Conservation (phyloP, 1,140 invertebrate genomes). For the Magallana ariakensis region DNA sequence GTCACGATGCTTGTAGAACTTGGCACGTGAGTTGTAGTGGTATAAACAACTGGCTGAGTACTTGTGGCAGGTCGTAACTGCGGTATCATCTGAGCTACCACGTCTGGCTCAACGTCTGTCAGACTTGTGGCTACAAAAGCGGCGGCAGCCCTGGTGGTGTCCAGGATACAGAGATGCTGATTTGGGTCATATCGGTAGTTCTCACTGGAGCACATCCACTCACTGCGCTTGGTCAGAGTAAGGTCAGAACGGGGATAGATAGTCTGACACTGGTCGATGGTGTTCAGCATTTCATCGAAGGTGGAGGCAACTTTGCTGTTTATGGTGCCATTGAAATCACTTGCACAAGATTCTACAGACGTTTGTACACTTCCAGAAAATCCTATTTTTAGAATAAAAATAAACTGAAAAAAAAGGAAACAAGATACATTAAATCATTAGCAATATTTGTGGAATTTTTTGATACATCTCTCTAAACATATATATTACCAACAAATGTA, state of each 20-base stretch:
- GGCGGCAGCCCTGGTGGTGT: background rate
- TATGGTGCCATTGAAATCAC: background rate
- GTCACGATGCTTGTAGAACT: background rate
- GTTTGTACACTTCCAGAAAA: background rate
- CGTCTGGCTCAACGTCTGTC: background rate
- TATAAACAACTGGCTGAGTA: background rate
- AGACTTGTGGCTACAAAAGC: background rate
- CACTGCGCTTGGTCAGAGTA: background rate
- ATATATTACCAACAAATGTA: too few relatives aligned
- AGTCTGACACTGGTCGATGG: background rate
- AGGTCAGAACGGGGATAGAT: background rate
- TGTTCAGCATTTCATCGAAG: background rate
- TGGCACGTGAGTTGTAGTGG: background rate
- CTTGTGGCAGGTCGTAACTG: background rate
- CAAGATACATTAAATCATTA: too few relatives aligned
- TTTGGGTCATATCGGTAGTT: background rate
- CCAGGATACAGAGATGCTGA: background rate
- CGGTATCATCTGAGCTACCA: background rate
- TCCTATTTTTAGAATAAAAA: constrained; percentile 7
- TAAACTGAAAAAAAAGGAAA: background rate
- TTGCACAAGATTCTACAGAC: background rate
- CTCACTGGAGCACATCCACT: background rate
- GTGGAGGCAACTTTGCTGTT: background rate
- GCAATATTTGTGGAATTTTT: too few relatives aligned
- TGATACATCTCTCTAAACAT: too few relatives aligned